Percentiles rank a stretch among this genome's conserved stretches.
These are phyloP conservation scores for Antechinus stuartii DNA, from an alignment of 2,113 vertebrate genomes.

Conservation along the genomic window DNA sequence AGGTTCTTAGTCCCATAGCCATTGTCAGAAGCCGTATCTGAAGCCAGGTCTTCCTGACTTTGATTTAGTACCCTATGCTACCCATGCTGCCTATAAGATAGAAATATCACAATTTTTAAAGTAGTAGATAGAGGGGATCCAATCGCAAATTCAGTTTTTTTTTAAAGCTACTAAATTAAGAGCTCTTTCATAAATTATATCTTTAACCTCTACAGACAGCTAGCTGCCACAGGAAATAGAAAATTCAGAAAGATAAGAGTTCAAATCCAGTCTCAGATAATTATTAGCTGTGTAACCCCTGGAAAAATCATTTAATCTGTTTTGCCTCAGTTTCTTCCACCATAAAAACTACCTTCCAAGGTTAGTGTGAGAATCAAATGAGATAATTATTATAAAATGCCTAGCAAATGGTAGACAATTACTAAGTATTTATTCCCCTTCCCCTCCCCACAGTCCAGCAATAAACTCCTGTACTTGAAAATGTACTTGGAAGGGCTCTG, in stretches of 20 bases:
- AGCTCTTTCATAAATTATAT: constrained; percentile 6
- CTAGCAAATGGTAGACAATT: not conserved
- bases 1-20: not conserved
- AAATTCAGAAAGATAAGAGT: not conserved
- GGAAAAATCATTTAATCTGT: not conserved
- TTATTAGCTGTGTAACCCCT: not conserved
- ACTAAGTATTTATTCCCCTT: not conserved
- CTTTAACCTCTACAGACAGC: not conserved
- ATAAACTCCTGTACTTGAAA: not conserved
- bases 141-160: not conserved
- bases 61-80: not conserved
- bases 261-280: not conserved
- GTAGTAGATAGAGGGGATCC: not conserved
- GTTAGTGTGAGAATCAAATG: not conserved
- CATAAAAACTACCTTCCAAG: not conserved
- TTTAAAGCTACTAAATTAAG: not conserved
- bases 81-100: not conserved
- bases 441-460: not conserved
- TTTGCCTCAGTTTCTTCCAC: not conserved
- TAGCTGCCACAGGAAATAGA: not conserved
- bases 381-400: not conserved
- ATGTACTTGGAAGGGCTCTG: not conserved
- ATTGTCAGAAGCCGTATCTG: not conserved
- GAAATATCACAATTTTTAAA: not conserved
- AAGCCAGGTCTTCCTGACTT: not conserved